These are phyloP conservation scores for Rotaria sp. DNA, from an alignment of 2,888 invertebrate genomes.

Conservation along the genomic window DNA sequence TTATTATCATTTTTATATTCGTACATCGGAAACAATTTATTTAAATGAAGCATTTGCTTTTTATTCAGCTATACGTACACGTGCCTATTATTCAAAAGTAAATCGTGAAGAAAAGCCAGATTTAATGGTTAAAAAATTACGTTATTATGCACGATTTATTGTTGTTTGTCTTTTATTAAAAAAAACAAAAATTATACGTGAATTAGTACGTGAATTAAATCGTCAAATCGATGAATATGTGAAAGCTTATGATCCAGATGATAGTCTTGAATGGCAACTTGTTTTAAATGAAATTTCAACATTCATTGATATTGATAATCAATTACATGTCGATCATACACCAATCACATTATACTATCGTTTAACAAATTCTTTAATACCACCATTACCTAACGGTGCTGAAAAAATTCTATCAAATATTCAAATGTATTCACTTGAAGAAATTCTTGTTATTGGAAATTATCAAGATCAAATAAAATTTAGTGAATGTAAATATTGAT, in stretches of 20 bases:
- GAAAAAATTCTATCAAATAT: not conserved
- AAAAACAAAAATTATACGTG: constrained; percentile 82
- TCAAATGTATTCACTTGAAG: constrained; percentile 63
- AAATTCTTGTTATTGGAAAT: constrained; percentile 86
- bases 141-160: constrained; percentile 88
- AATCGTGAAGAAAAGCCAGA: constrained; percentile 84
- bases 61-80: constrained; percentile 83
- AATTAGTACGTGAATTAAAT: constrained; percentile 81
- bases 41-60: constrained; percentile 90
- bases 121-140: constrained; percentile 87
- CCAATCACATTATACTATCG: constrained; percentile 10
- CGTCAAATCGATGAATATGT: constrained; percentile 90
- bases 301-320: constrained; percentile 65
- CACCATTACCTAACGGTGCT: not conserved
- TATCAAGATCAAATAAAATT: constrained; percentile 76
- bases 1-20: constrained; percentile 90
- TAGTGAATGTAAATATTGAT: constrained; percentile 63
- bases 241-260: constrained; percentile 86
- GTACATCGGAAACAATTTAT: constrained; percentile 92
- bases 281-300: constrained; percentile 87
- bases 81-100: constrained; percentile 86
- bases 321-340: constrained; percentile 25
- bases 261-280: constrained; percentile 86
- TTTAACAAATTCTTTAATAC: constrained; percentile 11
- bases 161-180: constrained; percentile 86